Base-by-base conservation (phyloP, 2,888 invertebrate genomes). In the Diloba caeruleocephala region DNA sequence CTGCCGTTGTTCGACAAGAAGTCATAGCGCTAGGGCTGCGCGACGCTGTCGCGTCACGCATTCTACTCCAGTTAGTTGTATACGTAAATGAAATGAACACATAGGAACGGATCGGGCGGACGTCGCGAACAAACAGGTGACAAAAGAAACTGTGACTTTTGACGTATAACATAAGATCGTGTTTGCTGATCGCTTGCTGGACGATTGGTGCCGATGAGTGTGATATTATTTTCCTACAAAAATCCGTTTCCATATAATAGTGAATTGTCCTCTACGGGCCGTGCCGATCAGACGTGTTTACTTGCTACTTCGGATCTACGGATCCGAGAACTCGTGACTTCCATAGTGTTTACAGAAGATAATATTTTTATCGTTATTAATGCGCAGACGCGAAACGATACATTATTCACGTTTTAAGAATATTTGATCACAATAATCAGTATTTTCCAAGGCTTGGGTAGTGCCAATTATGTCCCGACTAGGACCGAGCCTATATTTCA, bases 1-100 rank as follows among this genome's bases (percentile, higher is more conserved):
- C 94, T 98, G 81, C 97, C 96, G 64, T 95, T 98, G 29, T 98
- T 98, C 87, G 98, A 98, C 88, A 97, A 86, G 72, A 86, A 87
- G 71, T 82, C 90, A 67, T 92, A 90, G 80, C 88, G 84, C 33
- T 52, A 57, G 50, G 42, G 21, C 19, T 41, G 17, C 51, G 31
- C 19, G 10, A 21, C 42, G 28, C n/a, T 4, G 12, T 23, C 41
- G 26, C 32, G 19, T 13, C 53, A 36, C 63, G 42, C 44, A 23
- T 55, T 32, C 50, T 25, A 31, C 31, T 5, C 15, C 12, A 6
- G 28, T 6, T 4, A n/a, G n/a, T n/a, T 2, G 28, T n/a, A 6
- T 1, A 12, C 26, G 26, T 2, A 12, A 2, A 10, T 10, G n/a
- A 28, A 3, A 8, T 8, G 3, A 5, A 12, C 28, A 12, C 12